Conservation (phyloP, 30 jellyfish, hydroid and myxozoan genomes). For the Aurelia aurita complex sp. Pacific region DNA sequence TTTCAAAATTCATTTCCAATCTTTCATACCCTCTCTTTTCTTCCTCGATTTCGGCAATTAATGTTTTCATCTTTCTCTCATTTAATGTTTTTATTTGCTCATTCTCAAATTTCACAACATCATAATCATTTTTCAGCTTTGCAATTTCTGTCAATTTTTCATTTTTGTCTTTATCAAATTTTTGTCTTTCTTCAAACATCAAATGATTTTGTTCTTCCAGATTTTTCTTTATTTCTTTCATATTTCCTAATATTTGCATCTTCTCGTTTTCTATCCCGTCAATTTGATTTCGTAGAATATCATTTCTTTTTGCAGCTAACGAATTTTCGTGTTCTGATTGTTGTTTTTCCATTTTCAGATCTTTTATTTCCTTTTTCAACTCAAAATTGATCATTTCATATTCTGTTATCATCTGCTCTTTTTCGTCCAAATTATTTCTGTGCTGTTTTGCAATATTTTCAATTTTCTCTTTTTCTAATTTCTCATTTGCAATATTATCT, state of each 20-base stretch:
- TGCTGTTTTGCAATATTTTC: slow-evolving; percentile 3
- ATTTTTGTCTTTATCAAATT: not conserved
- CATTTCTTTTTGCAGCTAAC: not conserved
- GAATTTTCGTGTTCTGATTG: slow-evolving; percentile 6
- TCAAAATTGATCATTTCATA: not conserved
- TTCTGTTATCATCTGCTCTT: not conserved
- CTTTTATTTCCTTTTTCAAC: not conserved
- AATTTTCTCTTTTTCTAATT: not conserved
- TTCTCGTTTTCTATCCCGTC: not conserved
- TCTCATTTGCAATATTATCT: not conserved
- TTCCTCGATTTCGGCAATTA: slow-evolving; percentile 4
- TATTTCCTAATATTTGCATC: not conserved
- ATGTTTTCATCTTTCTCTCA: slow-evolving; percentile 4
- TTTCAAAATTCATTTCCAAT: slow-evolving; percentile 38
- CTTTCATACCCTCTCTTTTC: slow-evolving; percentile 14
- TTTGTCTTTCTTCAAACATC: not conserved
- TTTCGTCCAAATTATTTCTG: not conserved
- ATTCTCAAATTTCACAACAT: not conserved
- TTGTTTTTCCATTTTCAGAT: slow-evolving; percentile 13
- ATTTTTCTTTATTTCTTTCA: not conserved
- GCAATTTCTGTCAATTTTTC: not conserved
- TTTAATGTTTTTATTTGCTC: not conserved
- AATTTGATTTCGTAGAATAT: not conserved
- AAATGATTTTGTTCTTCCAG: not conserved
- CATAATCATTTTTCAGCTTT: not conserved